A percentile compares a stretch with the other conserved stretches of the same genome.
Conservation (phyloP, 2,113 vertebrate species). For the Eublepharis macularius region DNA sequence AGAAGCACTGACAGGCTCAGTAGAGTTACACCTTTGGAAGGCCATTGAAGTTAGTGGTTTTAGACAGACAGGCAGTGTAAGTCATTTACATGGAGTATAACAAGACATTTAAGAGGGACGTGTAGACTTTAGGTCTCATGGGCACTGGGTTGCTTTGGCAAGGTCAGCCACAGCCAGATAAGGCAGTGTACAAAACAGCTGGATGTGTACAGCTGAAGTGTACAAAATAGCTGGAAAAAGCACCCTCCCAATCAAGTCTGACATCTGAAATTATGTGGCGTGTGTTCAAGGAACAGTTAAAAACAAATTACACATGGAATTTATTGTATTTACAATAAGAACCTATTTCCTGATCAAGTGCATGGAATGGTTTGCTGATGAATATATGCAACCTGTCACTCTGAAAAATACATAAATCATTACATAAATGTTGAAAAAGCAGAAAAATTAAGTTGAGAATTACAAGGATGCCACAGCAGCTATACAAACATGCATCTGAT, state of each 20-base stretch:
- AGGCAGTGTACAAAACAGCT: background rate
- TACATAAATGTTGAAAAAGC: conserved; percentile 11
- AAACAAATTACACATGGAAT: conserved; percentile 41
- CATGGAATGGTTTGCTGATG: conserved; percentile 15
- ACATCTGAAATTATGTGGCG: background rate
- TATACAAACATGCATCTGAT: background rate
- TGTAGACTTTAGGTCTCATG: background rate
- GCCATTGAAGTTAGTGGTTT: no score
- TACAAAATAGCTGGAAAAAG: no score
- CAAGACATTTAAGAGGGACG: background rate
- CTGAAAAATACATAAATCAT: conserved; percentile 8
- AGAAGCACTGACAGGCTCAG: no score
- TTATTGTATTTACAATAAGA: conserved; percentile 25
- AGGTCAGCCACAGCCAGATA: background rate
- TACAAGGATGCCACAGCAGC: conserved; percentile 16
- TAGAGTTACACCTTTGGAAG: no score
- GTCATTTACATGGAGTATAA: background rate
- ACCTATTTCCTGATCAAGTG: conserved; percentile 36
- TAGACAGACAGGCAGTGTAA: background rate
- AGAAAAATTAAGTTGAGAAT: conserved; percentile 37
- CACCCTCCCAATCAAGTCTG: no score
- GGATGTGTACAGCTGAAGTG: no score
- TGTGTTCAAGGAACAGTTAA: conserved; percentile 32
- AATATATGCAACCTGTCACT: conserved; percentile 2
- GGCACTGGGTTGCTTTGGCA: background rate